Base-by-base conservation (phyloP, 2,888 invertebrate species). In the Acleris sparsana region DNA sequence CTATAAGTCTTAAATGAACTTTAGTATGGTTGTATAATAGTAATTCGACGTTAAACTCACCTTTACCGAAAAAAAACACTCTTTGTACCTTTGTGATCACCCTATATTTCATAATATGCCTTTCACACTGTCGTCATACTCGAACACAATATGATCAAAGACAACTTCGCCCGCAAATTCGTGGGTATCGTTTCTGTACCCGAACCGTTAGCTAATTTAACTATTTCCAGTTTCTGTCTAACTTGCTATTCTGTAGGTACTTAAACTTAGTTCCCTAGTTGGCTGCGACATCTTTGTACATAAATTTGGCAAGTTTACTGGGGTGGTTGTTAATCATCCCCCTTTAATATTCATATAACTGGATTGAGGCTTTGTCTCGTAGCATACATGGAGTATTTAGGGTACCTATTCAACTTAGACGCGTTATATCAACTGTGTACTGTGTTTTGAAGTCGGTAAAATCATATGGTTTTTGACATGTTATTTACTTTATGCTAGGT, bases 191-290 rank as follows among this genome's bases (percentile, higher is more conserved):
- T 64, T 59, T 55, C 49, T 33, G 53, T n/a, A 2, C 53, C 53
- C 53, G 64, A 64, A 43, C 59, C 64, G 49, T 64, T 13, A 60
- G 59, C 64, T 64, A 64, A 64, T 64, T 64, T 60, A 64, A 64
- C 64, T 64, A 64, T 64, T n/a, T 53, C 53, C 29, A 53, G 59
- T 64, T 59, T 55, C 59, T 55, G 58, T 59, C 58, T 33, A 55
- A 64, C 48, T 60, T 58, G 33, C 52, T 29, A 33, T 46, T 64
- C 49, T 64, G 58, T 58, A 58, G 58, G 63, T 48, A 57, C 57
- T 63, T 53, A 48, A 64, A 59, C 53, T 64, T 59, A 49, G 59
- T 53, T 39, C 17, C 59, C 53, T 48, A 53, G 53, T 60, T 63
- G 48, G 39, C 43, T 39, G 46, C 33, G 43, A 55, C 64, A 64